Conservation (phyloP, 2,888 invertebrate species). For the Thymelicus lineola region DNA sequence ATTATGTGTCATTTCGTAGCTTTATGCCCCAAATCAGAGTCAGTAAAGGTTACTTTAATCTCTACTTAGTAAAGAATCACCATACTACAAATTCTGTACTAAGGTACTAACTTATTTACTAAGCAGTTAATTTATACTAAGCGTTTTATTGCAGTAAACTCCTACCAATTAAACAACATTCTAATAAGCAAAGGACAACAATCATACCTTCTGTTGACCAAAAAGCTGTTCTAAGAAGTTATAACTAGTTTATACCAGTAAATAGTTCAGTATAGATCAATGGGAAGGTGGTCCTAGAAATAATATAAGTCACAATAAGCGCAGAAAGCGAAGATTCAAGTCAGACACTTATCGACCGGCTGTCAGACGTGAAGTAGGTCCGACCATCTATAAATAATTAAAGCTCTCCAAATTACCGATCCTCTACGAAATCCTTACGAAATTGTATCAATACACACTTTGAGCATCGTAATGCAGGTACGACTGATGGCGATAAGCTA, state of each 20-base stretch:
- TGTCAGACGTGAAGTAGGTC: constrained; percentile 26
- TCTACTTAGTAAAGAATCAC: no score
- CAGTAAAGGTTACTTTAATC: no score
- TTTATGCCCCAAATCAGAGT: no score
- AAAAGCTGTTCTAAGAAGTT: no score
- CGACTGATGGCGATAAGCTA: neutral
- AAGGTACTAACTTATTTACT: no score
- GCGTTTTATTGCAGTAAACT: no score
- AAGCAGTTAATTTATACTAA: no score
- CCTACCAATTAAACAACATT: no score
- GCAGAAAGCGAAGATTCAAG: neutral
- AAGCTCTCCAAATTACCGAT: constrained; percentile 32
- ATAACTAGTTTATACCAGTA: neutral
- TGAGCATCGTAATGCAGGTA: neutral
- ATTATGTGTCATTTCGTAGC: no score
- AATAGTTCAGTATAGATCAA: neutral
- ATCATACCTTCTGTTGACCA: no score
- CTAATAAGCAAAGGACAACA: no score
- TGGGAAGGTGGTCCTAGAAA: neutral
- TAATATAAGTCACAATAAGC: constrained; percentile 1
- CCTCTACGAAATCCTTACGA: constrained; percentile 31
- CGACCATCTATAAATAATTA: constrained; percentile 33
- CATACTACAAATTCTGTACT: no score
- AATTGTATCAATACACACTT: constrained; percentile 33
- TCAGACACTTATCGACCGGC: neutral